Percentiles rank a stretch among this genome's conserved stretches.
Evolutionary conservation across 2,888 invertebrate species (phyloP).

Genomic region (Lasioglossum villosulum): DNA sequence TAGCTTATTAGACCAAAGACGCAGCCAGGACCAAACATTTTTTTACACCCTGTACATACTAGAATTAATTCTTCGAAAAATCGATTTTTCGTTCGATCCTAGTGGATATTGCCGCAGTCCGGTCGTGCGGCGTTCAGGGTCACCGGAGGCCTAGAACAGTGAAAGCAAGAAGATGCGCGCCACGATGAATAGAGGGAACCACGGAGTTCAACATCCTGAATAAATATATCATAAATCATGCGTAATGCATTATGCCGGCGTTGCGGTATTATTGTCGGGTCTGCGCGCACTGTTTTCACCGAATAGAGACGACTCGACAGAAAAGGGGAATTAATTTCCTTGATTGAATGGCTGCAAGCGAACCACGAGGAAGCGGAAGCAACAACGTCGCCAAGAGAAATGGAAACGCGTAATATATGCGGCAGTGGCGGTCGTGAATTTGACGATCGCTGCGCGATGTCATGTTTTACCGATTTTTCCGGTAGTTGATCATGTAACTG

Average conservation of each 20-base stretch:
- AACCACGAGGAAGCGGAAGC: constrained; percentile 22
- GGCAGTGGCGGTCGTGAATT: background rate
- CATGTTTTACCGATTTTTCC: background rate
- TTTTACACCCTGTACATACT: too few species aligned
- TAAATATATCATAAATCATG: constrained; percentile 59
- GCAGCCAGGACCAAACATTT: too few species aligned
- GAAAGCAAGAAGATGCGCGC: constrained; percentile 40
- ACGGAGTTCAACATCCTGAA: constrained; percentile 46
- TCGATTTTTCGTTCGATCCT: too few species aligned
- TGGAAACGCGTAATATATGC: constrained; percentile 12
- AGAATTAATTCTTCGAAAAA: too few species aligned
- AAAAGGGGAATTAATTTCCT: constrained; percentile 37
- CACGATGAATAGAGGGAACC: constrained; percentile 24
- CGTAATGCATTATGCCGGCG: constrained; percentile 6
- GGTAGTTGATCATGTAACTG: background rate
- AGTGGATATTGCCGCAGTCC: constrained; percentile 30
- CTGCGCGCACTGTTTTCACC: background rate
- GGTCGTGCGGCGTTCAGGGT: constrained; percentile 65
- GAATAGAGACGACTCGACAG: background rate
- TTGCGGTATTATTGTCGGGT: constrained; percentile 23
- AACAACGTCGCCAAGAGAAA: constrained; percentile 2
- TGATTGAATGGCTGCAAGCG: constrained; percentile 22
- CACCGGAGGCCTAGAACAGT: constrained; percentile 58
- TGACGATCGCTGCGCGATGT: constrained; percentile 10
- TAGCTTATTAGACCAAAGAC: background rate